Base-by-base conservation (phyloP, 2,113 vertebrate genomes). In the Apistogramma diplotaenia region DNA sequence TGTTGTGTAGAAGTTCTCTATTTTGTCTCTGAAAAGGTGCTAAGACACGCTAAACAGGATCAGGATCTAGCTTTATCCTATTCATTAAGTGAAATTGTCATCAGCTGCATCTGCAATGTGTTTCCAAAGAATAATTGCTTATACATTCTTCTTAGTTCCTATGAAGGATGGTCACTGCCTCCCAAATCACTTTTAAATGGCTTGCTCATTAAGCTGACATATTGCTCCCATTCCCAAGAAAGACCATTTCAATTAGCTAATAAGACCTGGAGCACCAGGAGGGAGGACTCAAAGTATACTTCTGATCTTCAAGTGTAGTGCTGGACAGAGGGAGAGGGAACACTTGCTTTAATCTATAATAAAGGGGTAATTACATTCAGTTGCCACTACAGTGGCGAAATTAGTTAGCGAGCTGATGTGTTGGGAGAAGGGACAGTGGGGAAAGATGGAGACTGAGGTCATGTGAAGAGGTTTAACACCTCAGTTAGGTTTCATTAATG, bases 181-280 rank as follows among this genome's bases (percentile, higher is more conserved):
- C 76, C 74, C 79, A 77, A 85, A 91, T 87, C 83, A 57, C 88
- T 77, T 67, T 57, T 80, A 88, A 90, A 87, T 79, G 31, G 67
- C 82, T 85, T 57, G 51, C 62, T 83, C 86, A 74, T 91, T 88
- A 84, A 77, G 75, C 29, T 49, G 72, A 71, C 85, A 81, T 85
- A 87, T 91, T 89, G 85, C 77, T 87, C 78, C 53, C 58, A 6
- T 89, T 88, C 29, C 62, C 56, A 86, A 73, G 51, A 27, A 49
- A 56, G 83, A 74, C 25, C 71, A 58, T 82, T 88, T 91, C 87
- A 91, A 87, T 93, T 91, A 92, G 81, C 71, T 91, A 89, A 91
- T 79, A 81, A 88, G 83, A 73, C 85, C n/a, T 13, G 1, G 49
- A 59, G 58, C 70, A 81, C 53, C 54, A 18, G 61, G 60, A 12